phyloP scores from a whole-genome alignment of 1,140 invertebrate genomes.

The Hormaphis cornu region DNA sequence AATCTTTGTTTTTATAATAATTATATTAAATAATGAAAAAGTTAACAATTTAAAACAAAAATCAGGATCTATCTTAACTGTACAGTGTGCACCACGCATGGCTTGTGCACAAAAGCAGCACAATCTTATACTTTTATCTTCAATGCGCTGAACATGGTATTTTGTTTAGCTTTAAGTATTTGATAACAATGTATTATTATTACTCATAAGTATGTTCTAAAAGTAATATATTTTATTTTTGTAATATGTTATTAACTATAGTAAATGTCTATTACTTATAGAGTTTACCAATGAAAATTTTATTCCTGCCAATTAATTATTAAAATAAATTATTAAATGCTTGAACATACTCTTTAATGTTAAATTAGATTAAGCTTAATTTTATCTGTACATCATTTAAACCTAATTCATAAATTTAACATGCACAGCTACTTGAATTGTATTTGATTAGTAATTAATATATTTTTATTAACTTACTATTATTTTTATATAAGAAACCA shows the following conservation, averaged over 20 bases:
- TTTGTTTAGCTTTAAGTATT: too few relatives aligned
- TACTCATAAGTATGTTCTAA: too few relatives aligned
- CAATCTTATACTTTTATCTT: neutral
- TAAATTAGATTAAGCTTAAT: neutral
- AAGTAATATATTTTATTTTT: constrained; percentile 22
- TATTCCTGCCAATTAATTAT: neutral
- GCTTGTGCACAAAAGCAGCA: neutral
- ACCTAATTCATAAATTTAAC: neutral
- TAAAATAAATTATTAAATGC: neutral
- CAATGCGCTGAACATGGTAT: neutral
- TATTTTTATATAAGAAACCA: too few relatives aligned
- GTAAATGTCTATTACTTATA: neutral
- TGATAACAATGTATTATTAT: too few relatives aligned
- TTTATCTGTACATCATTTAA: too few relatives aligned
- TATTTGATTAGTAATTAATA: neutral
- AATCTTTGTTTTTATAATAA: too few relatives aligned
- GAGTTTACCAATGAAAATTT: neutral
- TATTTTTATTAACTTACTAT: too few relatives aligned
- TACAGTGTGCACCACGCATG: neutral
- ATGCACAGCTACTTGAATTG: neutral
- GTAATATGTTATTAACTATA: neutral
- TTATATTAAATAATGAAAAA: too few relatives aligned
- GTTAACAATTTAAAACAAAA: neutral
- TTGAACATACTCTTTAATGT: neutral
- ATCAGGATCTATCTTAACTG: neutral